Evolutionary conservation across 2,797 vertebrate genomes (phyloP).

Genomic region (Cuniculus paca): DNA sequence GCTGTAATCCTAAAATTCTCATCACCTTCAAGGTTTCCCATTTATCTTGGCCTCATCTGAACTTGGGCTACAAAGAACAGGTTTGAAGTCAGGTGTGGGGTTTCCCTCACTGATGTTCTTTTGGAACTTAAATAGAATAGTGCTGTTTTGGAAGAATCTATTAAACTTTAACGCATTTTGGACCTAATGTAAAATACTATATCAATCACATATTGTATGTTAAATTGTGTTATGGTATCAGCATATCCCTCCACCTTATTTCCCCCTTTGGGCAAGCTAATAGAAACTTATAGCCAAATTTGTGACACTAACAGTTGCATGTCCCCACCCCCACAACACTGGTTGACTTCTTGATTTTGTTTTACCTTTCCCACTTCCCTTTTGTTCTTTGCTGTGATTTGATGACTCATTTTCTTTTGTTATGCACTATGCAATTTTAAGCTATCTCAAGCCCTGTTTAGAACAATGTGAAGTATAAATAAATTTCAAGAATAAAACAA

Average conservation of each 20-base stretch:
- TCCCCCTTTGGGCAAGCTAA: neutral
- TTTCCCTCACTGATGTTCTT: too few relatives aligned
- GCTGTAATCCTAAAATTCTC: too few relatives aligned
- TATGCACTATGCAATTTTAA: slow-evolving; percentile 64
- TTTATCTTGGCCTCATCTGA: too few relatives aligned
- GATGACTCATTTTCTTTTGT: slow-evolving; percentile 69
- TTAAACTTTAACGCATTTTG: too few relatives aligned
- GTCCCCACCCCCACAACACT: neutral
- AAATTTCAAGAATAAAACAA: slow-evolving; percentile 38
- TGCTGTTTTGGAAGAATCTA: too few relatives aligned
- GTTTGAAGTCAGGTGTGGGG: too few relatives aligned
- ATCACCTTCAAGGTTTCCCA: too few relatives aligned
- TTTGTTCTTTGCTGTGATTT: slow-evolving; percentile 38
- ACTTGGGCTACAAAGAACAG: too few relatives aligned
- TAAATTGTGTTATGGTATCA: too few relatives aligned
- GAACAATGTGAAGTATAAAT: slow-evolving; percentile 73
- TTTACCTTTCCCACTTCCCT: neutral
- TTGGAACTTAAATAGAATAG: too few relatives aligned
- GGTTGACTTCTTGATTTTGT: neutral
- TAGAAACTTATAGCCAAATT: slow-evolving; percentile 14
- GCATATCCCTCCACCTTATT: neutral
- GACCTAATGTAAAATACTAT: too few relatives aligned
- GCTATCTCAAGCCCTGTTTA: slow-evolving; percentile 48
- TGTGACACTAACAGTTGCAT: neutral
- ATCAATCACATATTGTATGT: too few relatives aligned